A percentile compares a stretch with the other conserved stretches of the same genome.
Evolutionary conservation across 2,888 invertebrate genomes (phyloP).

Genomic region (Colletes collaris): DNA sequence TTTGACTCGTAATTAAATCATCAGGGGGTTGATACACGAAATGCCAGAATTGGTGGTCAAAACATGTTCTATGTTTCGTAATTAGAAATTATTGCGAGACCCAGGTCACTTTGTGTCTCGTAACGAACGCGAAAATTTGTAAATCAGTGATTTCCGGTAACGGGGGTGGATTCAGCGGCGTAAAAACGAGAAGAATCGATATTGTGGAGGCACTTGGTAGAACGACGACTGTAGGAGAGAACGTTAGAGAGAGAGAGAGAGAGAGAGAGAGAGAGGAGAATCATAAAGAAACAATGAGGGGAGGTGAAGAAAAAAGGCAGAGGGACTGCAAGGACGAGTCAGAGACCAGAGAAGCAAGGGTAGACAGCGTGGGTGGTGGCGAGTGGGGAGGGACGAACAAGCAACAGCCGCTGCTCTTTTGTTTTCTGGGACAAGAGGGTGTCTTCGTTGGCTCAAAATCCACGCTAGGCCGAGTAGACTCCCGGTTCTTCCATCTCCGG

Average conservation of each 20-base stretch:
- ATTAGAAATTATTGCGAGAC: not conserved
- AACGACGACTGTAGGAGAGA: conserved; percentile 37
- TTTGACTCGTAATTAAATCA: too few relatives aligned
- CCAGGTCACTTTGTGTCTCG: not conserved
- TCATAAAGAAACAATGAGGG: not conserved
- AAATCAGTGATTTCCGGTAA: conserved; percentile 20
- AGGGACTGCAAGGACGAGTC: conserved; percentile 13
- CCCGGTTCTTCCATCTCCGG: conserved; percentile 35
- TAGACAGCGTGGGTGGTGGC: conserved; percentile 36
- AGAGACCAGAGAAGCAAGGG: conserved; percentile 22
- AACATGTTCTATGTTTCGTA: too few relatives aligned
- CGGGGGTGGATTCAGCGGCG: conserved; percentile 22
- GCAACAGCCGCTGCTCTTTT: conserved; percentile 79
- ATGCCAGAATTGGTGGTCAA: too few relatives aligned
- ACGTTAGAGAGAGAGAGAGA: conserved; percentile 12
- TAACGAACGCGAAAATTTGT: conserved; percentile 7
- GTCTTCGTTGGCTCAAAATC: conserved; percentile 73
- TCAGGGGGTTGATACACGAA: too few relatives aligned
- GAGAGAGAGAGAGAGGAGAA: conserved; percentile 10
- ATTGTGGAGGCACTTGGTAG: conserved; percentile 42
- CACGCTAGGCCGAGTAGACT: conserved; percentile 61
- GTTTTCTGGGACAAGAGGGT: conserved; percentile 77
- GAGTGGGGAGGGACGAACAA: conserved; percentile 57
- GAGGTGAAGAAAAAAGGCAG: conserved; percentile 38
- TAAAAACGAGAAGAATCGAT: conserved; percentile 64